A percentile compares a stretch with the other conserved stretches of the same genome.
Conservation (phyloP, 2,888 invertebrate genomes). For the Balanococcus diminutus region DNA sequence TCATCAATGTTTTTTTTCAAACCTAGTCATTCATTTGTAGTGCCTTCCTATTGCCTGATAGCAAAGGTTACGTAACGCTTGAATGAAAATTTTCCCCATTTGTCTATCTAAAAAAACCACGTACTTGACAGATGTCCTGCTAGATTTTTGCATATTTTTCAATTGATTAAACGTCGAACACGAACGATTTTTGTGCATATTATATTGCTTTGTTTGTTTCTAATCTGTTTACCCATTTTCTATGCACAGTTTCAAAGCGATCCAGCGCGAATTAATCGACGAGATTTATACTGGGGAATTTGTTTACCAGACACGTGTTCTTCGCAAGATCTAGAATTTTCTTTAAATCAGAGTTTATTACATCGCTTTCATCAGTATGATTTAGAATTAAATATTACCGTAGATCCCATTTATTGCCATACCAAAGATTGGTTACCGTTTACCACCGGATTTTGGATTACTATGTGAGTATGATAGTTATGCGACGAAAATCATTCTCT, state of each 20-base stretch:
- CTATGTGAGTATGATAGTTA: constrained; percentile 42
- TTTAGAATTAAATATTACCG: constrained; percentile 56
- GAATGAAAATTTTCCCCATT: neutral
- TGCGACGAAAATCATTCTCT: neutral
- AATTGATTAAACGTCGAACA: neutral
- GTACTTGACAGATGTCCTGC: neutral
- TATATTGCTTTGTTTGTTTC: neutral
- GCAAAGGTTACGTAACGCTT: neutral
- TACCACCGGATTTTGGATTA: constrained; percentile 48
- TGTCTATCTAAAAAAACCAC: neutral
- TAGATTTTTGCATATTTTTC: neutral
- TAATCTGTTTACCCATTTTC: neutral
- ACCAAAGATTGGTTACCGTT: constrained; percentile 47
- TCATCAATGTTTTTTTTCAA: too few relatives aligned
- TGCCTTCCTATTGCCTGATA: neutral
- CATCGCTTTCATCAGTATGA: constrained; percentile 19
- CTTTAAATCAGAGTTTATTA: constrained; percentile 57
- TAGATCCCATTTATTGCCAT: constrained; percentile 56
- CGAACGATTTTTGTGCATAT: neutral
- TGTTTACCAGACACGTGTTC: constrained; percentile 66
- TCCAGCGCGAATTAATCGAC: constrained; percentile 45
- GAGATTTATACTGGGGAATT: constrained; percentile 65
- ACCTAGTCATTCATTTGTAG: too few relatives aligned
- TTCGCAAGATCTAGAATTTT: constrained; percentile 60
- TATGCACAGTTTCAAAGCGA: constrained; percentile 49